phyloP scores from a whole-genome alignment of 2,113 vertebrate species.

The Poeciliopsis turrubarensis region DNA sequence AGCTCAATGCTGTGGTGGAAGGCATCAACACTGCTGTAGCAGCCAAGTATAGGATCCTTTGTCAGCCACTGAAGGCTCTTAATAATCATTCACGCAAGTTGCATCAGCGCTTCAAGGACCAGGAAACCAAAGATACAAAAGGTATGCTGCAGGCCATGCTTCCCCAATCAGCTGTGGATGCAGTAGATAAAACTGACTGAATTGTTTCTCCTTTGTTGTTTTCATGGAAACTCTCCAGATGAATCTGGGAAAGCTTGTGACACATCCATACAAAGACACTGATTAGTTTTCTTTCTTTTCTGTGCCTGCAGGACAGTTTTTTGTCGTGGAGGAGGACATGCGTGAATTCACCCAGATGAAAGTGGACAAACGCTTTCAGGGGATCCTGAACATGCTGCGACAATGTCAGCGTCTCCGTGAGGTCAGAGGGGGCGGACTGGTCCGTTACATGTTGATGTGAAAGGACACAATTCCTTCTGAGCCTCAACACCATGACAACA shows the following conservation, averaged over 20 bases:
- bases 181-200: no score
- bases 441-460: slow-evolving; percentile 85
- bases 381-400: slow-evolving; percentile 88
- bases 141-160: slow-evolving; percentile 56
- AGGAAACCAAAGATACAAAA: slow-evolving; percentile 89
- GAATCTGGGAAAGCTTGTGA: not conserved
- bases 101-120: slow-evolving; percentile 83
- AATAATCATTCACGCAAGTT: slow-evolving; percentile 75
- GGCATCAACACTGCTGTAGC: slow-evolving; percentile 83
- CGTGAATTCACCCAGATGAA: slow-evolving; percentile 84
- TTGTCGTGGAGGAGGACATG: slow-evolving; percentile 91
- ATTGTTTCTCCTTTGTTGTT: no score
- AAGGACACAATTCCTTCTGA: not conserved
- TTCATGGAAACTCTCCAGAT: no score
- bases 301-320: slow-evolving; percentile 80
- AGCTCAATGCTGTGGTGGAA: slow-evolving; percentile 85
- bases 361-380: slow-evolving; percentile 86
- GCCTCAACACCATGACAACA: not conserved
- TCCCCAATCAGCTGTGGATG: no score
- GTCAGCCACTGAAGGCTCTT: slow-evolving; percentile 79
- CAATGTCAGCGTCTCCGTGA: slow-evolving; percentile 89
- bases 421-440: slow-evolving; percentile 78
- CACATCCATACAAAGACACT: not conserved
- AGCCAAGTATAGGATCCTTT: slow-evolving; percentile 88
- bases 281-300: not conserved